phyloP scores from a whole-genome alignment of 2,113 vertebrate species.

The Noturus placidus region DNA sequence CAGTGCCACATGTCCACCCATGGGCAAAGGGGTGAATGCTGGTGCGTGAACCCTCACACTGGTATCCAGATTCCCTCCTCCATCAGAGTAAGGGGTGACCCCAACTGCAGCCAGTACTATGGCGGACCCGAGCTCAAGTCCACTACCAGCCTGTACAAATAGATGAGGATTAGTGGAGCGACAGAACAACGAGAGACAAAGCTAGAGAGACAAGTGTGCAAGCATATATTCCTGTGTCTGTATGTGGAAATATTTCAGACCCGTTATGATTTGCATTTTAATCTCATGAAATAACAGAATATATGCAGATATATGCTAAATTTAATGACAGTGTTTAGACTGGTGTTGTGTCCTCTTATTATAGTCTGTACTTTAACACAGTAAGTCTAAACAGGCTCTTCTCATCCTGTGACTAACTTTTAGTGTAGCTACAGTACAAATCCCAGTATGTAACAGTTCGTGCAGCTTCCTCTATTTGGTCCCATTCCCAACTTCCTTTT shows the following conservation, averaged over 20 bases:
- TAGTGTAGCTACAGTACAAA: conserved; percentile 26
- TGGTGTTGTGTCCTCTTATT: conserved; percentile 44
- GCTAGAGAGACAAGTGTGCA: conserved; percentile 46
- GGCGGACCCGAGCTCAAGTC: conserved; percentile 73
- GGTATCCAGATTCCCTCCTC: conserved; percentile 83
- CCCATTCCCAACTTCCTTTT: conserved; percentile 39
- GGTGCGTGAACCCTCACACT: conserved; percentile 91
- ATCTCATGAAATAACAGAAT: conserved; percentile 19
- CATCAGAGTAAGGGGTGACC: conserved; percentile 87
- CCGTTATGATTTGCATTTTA: conserved; percentile 44
- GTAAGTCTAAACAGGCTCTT: conserved; percentile 28
- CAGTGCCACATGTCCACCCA: conserved; percentile 98
- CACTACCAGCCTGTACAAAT: conserved; percentile 62
- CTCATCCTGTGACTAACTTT: conserved; percentile 33
- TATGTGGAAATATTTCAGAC: conserved; percentile 44
- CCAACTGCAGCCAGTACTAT: conserved; percentile 88
- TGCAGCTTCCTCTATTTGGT: conserved; percentile 43
- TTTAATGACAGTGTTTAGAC: conserved; percentile 38
- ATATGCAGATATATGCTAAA: conserved; percentile 14
- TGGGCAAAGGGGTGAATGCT: conserved; percentile 93
- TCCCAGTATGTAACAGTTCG: conserved; percentile 29
- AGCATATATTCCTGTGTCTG: conserved; percentile 48
- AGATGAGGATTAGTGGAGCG: conserved; percentile 30
- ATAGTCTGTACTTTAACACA: conserved; percentile 29
- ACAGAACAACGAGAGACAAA: conserved; percentile 44